These are phyloP conservation scores for Pterostichus niger DNA, from an alignment of 2,888 invertebrate genomes.

Conservation along the genomic window DNA sequence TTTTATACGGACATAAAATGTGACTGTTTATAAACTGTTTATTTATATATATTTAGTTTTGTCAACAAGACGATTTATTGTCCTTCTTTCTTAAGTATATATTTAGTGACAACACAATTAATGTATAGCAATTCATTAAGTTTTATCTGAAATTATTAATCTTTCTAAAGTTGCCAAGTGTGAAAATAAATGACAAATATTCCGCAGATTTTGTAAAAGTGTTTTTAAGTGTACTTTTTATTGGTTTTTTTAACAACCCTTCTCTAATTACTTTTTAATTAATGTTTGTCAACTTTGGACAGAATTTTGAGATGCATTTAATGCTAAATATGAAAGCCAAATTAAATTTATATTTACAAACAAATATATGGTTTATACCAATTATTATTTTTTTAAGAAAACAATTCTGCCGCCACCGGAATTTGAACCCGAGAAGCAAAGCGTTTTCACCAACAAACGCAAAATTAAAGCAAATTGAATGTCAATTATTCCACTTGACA, in stretches of 20 bases:
- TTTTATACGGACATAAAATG: too few relatives aligned
- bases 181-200: slow-evolving; percentile 34
- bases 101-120: slow-evolving; percentile 42
- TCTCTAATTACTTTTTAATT: slow-evolving; percentile 43
- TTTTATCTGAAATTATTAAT: slow-evolving; percentile 13
- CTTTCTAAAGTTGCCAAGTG: slow-evolving; percentile 35
- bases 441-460: too few relatives aligned
- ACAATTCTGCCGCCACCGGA: too few relatives aligned
- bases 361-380: too few relatives aligned
- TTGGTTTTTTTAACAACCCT: background rate
- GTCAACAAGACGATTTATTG: slow-evolving; percentile 11
- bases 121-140: slow-evolving; percentile 36
- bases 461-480: too few relatives aligned
- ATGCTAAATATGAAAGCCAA: too few relatives aligned
- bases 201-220: slow-evolving; percentile 14
- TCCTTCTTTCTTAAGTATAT: background rate
- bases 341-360: too few relatives aligned
- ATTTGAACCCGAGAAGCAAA: too few relatives aligned
- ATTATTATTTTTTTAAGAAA: too few relatives aligned
- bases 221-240: background rate
- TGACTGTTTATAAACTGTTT: too few relatives aligned
- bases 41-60: background rate
- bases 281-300: slow-evolving; percentile 33
- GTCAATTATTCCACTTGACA: too few relatives aligned
- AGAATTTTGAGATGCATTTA: background rate